phyloP scores from a whole-genome alignment of 2,888 invertebrate genomes.

The Leptopilina myrica region DNA sequence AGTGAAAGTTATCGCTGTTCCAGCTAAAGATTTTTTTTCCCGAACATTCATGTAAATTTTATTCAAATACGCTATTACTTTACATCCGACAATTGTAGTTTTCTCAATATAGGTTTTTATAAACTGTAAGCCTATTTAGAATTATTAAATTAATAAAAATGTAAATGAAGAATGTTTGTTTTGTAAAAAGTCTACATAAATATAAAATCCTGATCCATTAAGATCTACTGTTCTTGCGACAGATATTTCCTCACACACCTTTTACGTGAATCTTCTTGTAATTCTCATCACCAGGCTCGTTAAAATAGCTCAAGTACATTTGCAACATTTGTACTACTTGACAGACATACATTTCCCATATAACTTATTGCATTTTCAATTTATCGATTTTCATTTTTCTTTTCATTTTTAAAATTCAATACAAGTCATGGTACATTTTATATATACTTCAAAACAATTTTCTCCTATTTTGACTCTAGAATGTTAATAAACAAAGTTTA shows the following conservation, averaged over 20 bases:
- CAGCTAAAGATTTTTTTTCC: no score
- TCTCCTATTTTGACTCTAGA: no score
- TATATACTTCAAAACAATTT: no score
- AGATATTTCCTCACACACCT: constrained; percentile 63
- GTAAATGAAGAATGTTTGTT: not conserved
- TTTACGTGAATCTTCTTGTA: constrained; percentile 57
- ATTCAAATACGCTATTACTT: no score
- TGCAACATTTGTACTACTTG: constrained; percentile 34
- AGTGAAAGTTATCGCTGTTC: no score
- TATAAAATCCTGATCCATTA: constrained; percentile 62
- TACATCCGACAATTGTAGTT: no score
- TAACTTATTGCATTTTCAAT: constrained; percentile 33
- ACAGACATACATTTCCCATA: constrained; percentile 42
- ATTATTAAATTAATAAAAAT: constrained; percentile 3
- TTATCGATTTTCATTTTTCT: constrained; percentile 13
- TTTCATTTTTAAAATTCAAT: not conserved
- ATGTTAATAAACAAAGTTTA: no score
- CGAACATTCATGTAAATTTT: no score
- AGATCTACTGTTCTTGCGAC: constrained; percentile 63
- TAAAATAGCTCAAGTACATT: constrained; percentile 51
- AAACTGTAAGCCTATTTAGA: not conserved
- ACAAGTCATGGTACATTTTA: not conserved
- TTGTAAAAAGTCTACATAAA: constrained; percentile 53
- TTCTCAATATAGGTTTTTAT: no score
- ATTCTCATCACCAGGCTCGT: constrained; percentile 57